phyloP scores from a whole-genome alignment of 2,113 vertebrate species.

The Stomatorhinus ivindoensis region DNA sequence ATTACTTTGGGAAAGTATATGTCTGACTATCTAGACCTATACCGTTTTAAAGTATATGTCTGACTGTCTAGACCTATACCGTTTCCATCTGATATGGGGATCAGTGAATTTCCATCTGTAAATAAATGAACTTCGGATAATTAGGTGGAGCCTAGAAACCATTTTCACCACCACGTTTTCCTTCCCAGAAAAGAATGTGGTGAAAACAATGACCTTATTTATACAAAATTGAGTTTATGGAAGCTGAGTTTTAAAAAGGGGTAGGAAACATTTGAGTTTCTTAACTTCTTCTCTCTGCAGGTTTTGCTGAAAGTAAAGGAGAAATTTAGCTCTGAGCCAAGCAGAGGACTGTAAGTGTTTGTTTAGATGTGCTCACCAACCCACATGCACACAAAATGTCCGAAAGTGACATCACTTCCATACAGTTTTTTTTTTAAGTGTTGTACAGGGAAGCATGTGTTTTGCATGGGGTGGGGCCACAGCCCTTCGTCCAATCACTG shows the following conservation, averaged over 20 bases:
- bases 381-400: neutral
- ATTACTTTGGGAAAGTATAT: neutral
- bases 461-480: neutral
- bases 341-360: conserved; percentile 66
- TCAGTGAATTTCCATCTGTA: neutral
- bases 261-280: neutral
- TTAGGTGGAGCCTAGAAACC: neutral
- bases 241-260: neutral
- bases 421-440: neutral
- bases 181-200: neutral
- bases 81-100: neutral
- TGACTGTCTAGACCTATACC: neutral
- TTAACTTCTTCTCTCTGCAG: conserved; percentile 40
- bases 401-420: neutral
- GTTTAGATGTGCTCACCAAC: neutral
- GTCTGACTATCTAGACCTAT: neutral
- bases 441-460: neutral
- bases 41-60: neutral
- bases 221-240: neutral
- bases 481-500: neutral
- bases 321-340: conserved; percentile 52
- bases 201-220: neutral
- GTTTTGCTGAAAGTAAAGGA: conserved; percentile 73
- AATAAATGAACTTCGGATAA: neutral
- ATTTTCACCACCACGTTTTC: neutral